phyloP scores from a whole-genome alignment of 2,797 vertebrate genomes.

The Ptychobarbus kaznakovi region DNA sequence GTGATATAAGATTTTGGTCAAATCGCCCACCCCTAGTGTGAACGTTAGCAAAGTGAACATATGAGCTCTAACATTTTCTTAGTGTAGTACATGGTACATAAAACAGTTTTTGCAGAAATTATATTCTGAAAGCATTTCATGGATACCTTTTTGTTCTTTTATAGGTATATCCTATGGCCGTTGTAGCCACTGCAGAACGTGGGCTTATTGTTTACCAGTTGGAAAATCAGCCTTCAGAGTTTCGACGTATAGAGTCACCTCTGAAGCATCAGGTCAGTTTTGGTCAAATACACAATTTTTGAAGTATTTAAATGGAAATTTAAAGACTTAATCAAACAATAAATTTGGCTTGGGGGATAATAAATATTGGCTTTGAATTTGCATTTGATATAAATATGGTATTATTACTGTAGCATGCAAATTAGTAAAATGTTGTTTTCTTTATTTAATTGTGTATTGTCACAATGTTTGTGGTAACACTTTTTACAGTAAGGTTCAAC shows the following conservation, averaged over 20 bases:
- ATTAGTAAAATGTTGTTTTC: neutral
- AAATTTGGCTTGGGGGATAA: neutral
- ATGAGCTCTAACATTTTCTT: neutral
- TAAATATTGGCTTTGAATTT: neutral
- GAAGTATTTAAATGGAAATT: neutral
- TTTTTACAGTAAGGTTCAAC: no score
- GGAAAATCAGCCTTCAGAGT: conserved; percentile 97
- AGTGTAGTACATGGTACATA: neutral
- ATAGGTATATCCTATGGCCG: conserved; percentile 97
- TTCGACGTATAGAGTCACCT: conserved; percentile 95
- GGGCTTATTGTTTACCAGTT: conserved; percentile 97
- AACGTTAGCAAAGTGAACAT: neutral
- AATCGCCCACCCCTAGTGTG: no score
- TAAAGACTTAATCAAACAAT: neutral
- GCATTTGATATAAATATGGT: neutral
- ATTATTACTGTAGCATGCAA: neutral
- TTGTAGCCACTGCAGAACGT: conserved; percentile 95
- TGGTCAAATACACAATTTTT: neutral
- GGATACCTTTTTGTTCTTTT: conserved; percentile 5
- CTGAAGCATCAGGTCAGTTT: conserved; percentile 93
- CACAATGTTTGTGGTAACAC: neutral
- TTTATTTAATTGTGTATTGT: neutral
- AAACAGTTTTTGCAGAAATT: neutral
- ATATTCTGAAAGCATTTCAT: neutral
- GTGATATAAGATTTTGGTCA: no score